Evolutionary conservation across 2,113 vertebrate genomes (phyloP).

Genomic region (Oreochromis tanganicae): DNA sequence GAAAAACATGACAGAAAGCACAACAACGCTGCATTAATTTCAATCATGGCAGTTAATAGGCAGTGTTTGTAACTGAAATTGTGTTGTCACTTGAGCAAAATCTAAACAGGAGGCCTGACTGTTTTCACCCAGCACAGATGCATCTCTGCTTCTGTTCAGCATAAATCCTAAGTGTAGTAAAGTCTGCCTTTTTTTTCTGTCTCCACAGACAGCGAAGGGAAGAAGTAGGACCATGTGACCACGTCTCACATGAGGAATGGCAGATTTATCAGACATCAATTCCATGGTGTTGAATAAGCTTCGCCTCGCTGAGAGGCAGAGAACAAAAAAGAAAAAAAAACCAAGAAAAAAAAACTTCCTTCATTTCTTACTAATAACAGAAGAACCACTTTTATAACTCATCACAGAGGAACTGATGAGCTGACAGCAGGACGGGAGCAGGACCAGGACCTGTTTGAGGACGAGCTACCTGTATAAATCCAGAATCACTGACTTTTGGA

Average conservation of each 20-base stretch:
- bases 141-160: neutral
- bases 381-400: conserved; percentile 80
- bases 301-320: conserved; percentile 96
- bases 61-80: neutral
- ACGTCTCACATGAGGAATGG: conserved; percentile 85
- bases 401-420: neutral
- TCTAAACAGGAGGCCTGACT: neutral
- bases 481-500: neutral
- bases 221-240: conserved; percentile 88
- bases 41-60: fast-evolving
- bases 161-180: neutral
- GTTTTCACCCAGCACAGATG: neutral
- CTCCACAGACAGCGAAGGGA: conserved; percentile 84
- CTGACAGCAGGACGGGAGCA: neutral
- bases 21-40: neutral
- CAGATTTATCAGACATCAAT: conserved; percentile 88
- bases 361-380: conserved; percentile 86
- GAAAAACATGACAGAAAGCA: neutral
- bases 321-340: conserved; percentile 58
- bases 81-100: fast-evolving
- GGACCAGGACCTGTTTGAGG: conserved; percentile 1
- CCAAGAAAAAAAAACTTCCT: conserved; percentile 66
- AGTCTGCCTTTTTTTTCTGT: neutral
- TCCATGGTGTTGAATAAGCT: conserved; percentile 94
- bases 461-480: conserved; percentile 1